Base-by-base conservation (phyloP, 2,888 invertebrate species). In the Lepeophtheirus nordmannii region DNA sequence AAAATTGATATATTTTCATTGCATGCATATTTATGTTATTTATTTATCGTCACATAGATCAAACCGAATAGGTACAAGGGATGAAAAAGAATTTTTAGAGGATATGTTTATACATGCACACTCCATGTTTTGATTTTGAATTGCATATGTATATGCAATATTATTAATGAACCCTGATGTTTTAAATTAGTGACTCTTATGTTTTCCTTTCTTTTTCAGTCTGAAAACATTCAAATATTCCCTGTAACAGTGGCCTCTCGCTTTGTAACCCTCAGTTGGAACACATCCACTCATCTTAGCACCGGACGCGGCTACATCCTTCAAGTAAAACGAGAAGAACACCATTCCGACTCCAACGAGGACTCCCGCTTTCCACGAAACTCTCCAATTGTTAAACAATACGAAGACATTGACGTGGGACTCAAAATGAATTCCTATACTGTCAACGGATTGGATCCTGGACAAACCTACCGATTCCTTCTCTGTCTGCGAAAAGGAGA, bases 381-480 rank as follows among this genome's bases (percentile, higher is more conserved):
- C 53, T 46, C 53, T 46, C 53, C 53, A 2, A 14, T 23, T 14
- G 56, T 53, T 3, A 63, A 63, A n/a, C 63, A 62, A n/a, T 37
- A 40, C 14, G 40, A 57, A 58, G 30, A 46, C 22, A 53, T 66
- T 30, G 66, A 66, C 46, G 69, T 70, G 2, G 71, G 70, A 14
- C 67, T 70, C 14, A 70, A 70, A 62, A 68, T 74, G 68, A 73
- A 73, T 65, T 73, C 72, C 20, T 76, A 75, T 70, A 76, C 75
- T 30, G 72, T 76, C n/a, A 72, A 72, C 46, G 73, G 75, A 37
- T 71, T 77, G 14, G 70, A 72, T 67, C 74, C 76, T 8, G 70
- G 71, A 20, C 73, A 73, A 11, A 70, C 71, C 5, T 77, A 77
- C 69, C 73, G 73, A 67, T 72, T 76, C 68, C 75, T 75, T 67